Percentiles rank a stretch among this genome's conserved stretches.
Evolutionary conservation across 1,140 invertebrate genomes (phyloP).

Genomic region (Euwallacea fornicatus): DNA sequence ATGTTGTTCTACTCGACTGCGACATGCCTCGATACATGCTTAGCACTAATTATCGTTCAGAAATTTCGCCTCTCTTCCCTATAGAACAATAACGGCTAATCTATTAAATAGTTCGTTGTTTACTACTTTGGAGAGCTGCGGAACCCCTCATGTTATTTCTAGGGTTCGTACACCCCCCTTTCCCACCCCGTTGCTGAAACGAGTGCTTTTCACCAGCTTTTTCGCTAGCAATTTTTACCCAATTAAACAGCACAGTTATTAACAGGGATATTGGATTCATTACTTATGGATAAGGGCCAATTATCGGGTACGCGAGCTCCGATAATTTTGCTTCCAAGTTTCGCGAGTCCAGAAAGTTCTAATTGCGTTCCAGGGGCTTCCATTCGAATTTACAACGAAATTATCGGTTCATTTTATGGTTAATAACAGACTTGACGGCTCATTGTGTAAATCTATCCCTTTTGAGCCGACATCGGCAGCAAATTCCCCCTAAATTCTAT

Average conservation of each 20-base stretch:
- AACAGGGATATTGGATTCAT: slow-evolving; percentile 2
- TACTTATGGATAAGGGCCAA: slow-evolving; percentile 4
- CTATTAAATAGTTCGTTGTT: slow-evolving; percentile 3
- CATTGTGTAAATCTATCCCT: too few species aligned
- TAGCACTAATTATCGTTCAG: neutral
- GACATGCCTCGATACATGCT: neutral
- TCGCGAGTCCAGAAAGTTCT: neutral
- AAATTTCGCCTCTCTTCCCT: neutral
- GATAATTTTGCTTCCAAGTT: slow-evolving; percentile 1
- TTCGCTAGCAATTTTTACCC: neutral
- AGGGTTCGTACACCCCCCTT: neutral
- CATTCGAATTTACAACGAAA: too few species aligned
- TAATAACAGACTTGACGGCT: too few species aligned
- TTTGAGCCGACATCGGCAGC: too few species aligned
- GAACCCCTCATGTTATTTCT: too few species aligned
- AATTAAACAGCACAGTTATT: neutral
- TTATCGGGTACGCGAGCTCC: neutral
- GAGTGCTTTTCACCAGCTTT: neutral
- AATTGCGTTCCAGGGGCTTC: neutral
- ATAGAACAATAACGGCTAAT: neutral
- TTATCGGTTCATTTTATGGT: too few species aligned
- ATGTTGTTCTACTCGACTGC: too few species aligned
- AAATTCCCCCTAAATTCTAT: too few species aligned
- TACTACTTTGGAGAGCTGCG: neutral
- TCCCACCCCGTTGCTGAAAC: neutral